Evolutionary conservation across 2,113 vertebrate genomes (phyloP), one percentile per base, ranked within the genome.

Genomic region (Urocitellus parryii): DNA sequence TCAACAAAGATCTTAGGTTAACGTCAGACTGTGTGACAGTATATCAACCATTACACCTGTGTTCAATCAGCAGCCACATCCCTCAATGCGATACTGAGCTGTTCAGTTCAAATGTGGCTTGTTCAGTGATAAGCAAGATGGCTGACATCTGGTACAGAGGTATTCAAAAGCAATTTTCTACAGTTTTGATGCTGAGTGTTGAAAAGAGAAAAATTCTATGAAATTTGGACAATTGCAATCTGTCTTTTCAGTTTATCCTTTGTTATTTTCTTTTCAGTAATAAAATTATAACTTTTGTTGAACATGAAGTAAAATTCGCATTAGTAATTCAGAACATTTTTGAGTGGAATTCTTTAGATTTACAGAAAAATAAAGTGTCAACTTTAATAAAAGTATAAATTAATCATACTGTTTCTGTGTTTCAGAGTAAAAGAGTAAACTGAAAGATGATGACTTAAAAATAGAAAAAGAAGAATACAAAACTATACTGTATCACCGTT

Each of bases 1-100:
- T 99, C 99, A 99, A 99, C 98, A 98, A 99, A 99, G 99, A 99
- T 99, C 99, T 99, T 99, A 99, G 99, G 99, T 99, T 99, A 99
- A 99, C 98, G 98, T 99, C 98, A 98, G 98, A 98, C 98, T 87
- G 77, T 99, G 98, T 99, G 99, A 99, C 99, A 99, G 98, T 99
- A 99, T 99, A 99, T 99, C 99, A 99, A 98, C 98, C 98, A 97
- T 98, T 99, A 99, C 99, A 99, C 99, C 99, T 99, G 99, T 99
- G 98, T 99, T 99, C 99, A 99, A 98, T 99, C 99, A 99, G 97
- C 95, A 97, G 5, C 98, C 98, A 98, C 98, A 99, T 98, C 97
- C 97, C 97, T 98, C 98, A 98, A 91, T 45, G 98, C 85, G 95
- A 98, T 98, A 97, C 97, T 97, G 98, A 99, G 97, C 98, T 98